Evolutionary conservation across 2,113 vertebrate species (phyloP).

Genomic region (Tauraco erythrolophus): DNA sequence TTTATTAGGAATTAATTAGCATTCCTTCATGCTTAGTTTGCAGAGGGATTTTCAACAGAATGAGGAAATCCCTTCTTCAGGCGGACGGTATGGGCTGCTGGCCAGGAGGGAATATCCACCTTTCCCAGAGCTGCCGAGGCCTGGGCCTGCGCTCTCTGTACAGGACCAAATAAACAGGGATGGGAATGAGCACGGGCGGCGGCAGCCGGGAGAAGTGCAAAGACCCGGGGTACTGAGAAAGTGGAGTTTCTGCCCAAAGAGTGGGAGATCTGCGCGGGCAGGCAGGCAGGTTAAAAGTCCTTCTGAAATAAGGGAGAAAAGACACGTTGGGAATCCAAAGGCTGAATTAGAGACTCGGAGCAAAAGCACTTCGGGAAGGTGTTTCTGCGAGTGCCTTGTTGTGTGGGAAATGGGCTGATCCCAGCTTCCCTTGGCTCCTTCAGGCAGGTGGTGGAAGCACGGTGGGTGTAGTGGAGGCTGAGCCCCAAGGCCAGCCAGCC

Average conservation of each 20-base stretch:
- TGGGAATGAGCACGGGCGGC: rapidly evolving
- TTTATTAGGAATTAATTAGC: background rate
- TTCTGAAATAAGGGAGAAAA: background rate
- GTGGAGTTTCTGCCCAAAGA: rapidly evolving
- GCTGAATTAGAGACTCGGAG: background rate
- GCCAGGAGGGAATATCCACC: rapidly evolving
- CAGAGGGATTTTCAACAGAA: background rate
- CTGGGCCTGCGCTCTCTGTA: background rate
- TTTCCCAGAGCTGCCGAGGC: too few species aligned
- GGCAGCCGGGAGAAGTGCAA: rapidly evolving
- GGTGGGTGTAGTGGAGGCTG: rapidly evolving
- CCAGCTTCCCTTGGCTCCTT: background rate
- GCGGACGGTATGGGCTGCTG: rapidly evolving
- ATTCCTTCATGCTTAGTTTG: background rate
- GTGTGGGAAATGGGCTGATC: rapidly evolving
- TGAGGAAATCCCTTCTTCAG: background rate
- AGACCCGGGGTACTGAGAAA: background rate
- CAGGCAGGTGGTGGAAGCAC: rapidly evolving
- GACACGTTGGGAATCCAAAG: background rate
- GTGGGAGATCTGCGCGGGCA: rapidly evolving
- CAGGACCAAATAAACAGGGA: rapidly evolving
- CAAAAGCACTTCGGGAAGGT: background rate
- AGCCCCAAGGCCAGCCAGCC: background rate
- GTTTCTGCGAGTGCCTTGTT: background rate
- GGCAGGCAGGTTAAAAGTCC: background rate